Conservation (phyloP, 2,888 invertebrate species). For the Sphecodes monilicornis region DNA sequence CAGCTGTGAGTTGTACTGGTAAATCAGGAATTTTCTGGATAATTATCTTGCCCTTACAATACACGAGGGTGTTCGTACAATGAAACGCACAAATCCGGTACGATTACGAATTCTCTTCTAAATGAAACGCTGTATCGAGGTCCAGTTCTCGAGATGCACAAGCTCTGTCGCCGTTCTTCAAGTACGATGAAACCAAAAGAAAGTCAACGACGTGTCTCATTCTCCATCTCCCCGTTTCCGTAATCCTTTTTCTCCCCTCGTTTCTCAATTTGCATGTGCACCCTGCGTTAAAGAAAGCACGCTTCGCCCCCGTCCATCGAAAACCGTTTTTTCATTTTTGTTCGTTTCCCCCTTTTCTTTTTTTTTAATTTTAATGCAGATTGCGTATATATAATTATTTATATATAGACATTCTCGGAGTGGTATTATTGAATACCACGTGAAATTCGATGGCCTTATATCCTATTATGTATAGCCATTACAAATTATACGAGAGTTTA, state of each 20-base stretch:
- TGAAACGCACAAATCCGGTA: slow-evolving; percentile 37
- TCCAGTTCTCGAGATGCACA: slow-evolving; percentile 16
- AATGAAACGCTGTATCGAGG: slow-evolving; percentile 20
- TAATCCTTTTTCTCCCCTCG: slow-evolving; percentile 1
- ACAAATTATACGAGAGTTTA: slow-evolving; percentile 70
- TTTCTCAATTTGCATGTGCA: slow-evolving; percentile 53
- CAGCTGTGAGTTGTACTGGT: slow-evolving; percentile 55
- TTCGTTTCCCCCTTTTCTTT: neutral
- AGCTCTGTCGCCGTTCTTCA: neutral
- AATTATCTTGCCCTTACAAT: slow-evolving; percentile 42
- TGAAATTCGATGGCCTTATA: slow-evolving; percentile 61
- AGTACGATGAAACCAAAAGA: neutral
- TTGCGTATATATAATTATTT: slow-evolving; percentile 49
- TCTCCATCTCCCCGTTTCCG: neutral
- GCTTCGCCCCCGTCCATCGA: slow-evolving; percentile 30
- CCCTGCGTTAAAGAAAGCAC: slow-evolving; percentile 50
- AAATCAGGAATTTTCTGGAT: slow-evolving; percentile 61
- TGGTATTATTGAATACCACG: slow-evolving; percentile 61
- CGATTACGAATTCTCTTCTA: slow-evolving; percentile 4
- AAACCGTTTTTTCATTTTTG: neutral
- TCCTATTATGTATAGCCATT: slow-evolving; percentile 71
- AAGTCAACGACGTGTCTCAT: slow-evolving; percentile 25
- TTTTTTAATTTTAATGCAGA: slow-evolving; percentile 36
- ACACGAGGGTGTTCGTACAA: slow-evolving; percentile 22
- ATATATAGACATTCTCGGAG: slow-evolving; percentile 49